Conservation (phyloP, 2,113 vertebrate genomes). For the Dunckerocampus dactyliophorus region DNA sequence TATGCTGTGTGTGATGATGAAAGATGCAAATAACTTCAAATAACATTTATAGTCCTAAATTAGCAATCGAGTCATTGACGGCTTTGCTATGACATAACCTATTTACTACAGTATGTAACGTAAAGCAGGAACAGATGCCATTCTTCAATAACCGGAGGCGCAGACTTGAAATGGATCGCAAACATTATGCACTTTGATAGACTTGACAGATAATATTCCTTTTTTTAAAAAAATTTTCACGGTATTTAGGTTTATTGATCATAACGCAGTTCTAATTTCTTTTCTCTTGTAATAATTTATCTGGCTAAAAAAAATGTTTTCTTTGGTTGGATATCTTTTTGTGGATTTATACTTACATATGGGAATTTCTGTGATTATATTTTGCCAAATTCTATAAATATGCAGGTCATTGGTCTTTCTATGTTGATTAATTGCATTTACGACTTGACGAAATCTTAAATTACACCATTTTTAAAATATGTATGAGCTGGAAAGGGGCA, state of each 20-base stretch:
- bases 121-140: slow-evolving; percentile 47
- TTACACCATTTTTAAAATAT: background rate
- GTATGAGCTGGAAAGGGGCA: slow-evolving; percentile 11
- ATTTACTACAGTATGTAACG: slow-evolving; percentile 57
- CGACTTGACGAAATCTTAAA: slow-evolving; percentile 30
- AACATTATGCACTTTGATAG: slow-evolving; percentile 77
- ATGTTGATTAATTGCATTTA: slow-evolving; percentile 49
- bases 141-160: slow-evolving; percentile 38
- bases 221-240: slow-evolving; percentile 30
- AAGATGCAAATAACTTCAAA: slow-evolving; percentile 28
- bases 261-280: slow-evolving; percentile 13
- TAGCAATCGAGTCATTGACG: slow-evolving; percentile 46
- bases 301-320: slow-evolving; percentile 1
- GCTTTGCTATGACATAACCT: slow-evolving; percentile 51
- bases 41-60: slow-evolving; percentile 32
- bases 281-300: slow-evolving; percentile 49
- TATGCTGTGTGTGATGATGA: slow-evolving; percentile 17
- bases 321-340: slow-evolving; percentile 18
- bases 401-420: slow-evolving; percentile 51
- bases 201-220: slow-evolving; percentile 26
- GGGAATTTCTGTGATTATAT: slow-evolving; percentile 36
- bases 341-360: slow-evolving; percentile 13
- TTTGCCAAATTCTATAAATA: slow-evolving; percentile 54
- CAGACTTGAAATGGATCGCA: slow-evolving; percentile 13
- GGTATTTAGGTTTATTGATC: slow-evolving; percentile 44